These are phyloP conservation scores for Amblyteles armatorius DNA, from an alignment of 2,888 invertebrate species.

Conservation along the genomic window DNA sequence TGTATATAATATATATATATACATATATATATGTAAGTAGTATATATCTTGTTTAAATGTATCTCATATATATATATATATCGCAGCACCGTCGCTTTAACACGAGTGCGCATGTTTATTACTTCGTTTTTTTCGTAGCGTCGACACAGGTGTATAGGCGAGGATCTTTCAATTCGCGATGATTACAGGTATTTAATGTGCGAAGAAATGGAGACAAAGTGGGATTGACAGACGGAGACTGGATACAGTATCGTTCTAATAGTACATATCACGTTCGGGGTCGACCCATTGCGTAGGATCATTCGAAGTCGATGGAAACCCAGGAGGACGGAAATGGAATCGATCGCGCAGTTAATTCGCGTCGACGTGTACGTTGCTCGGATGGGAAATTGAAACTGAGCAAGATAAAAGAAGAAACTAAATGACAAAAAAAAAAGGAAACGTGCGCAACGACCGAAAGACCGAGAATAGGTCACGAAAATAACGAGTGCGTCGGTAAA, in stretches of 20 bases:
- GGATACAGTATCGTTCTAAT: slow-evolving; percentile 10
- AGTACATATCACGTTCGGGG: slow-evolving; percentile 36
- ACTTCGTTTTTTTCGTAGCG: slow-evolving; percentile 5
- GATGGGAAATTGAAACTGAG: neutral
- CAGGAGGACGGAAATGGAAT: slow-evolving; percentile 36
- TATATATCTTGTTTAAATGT: slow-evolving; percentile 22
- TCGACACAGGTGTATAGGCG: slow-evolving; percentile 17
- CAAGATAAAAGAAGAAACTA: neutral
- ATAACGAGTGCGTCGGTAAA: slow-evolving; percentile 56
- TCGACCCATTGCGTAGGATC: slow-evolving; percentile 45
- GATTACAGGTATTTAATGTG: slow-evolving; percentile 30
- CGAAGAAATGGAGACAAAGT: slow-evolving; percentile 16
- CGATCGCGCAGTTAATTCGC: slow-evolving; percentile 15
- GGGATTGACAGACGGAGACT: slow-evolving; percentile 25
- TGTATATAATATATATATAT: slow-evolving; percentile 41
- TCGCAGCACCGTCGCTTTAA: slow-evolving; percentile 38
- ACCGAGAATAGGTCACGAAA: slow-evolving; percentile 41
- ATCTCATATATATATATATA: slow-evolving; percentile 49
- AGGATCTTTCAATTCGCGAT: slow-evolving; percentile 1
- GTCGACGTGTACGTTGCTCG: neutral
- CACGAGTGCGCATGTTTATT: slow-evolving; percentile 4
- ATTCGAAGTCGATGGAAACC: slow-evolving; percentile 51
- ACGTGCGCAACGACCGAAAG: neutral
- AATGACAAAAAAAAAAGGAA: neutral
- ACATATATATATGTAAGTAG: neutral